These are phyloP conservation scores for Orchesellides sinensis DNA, from an alignment of 2,888 invertebrate species.

Conservation along the genomic window DNA sequence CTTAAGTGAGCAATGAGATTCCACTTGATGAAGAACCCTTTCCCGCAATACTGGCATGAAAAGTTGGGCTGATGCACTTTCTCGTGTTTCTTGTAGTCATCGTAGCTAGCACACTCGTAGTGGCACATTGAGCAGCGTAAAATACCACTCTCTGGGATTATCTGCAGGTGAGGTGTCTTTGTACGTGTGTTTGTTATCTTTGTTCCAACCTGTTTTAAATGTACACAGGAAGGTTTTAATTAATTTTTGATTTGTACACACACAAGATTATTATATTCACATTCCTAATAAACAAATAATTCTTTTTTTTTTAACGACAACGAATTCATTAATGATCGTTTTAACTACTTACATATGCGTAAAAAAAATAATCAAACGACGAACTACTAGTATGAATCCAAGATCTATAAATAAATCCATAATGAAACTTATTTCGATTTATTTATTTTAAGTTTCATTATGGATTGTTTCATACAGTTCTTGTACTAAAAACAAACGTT, in stretches of 20 bases:
- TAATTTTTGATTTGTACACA: no score
- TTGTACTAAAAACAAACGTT: conserved; percentile 7
- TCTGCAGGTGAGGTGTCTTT: conserved; percentile 74
- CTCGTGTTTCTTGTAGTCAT: conserved; percentile 75
- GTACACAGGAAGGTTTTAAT: no score
- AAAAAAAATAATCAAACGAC: no score
- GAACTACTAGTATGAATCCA: no score
- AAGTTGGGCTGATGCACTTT: conserved; percentile 75
- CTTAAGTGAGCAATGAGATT: conserved; percentile 74
- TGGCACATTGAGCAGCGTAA: conserved; percentile 75
- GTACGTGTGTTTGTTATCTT: conserved; percentile 75
- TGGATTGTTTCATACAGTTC: no score
- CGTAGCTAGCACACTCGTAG: conserved; percentile 74
- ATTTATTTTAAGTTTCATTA: no score
- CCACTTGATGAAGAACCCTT: conserved; percentile 75
- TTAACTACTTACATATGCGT: no score
- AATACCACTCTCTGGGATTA: conserved; percentile 74
- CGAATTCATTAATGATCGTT: no score
- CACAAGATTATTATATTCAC: no score
- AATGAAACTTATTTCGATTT: no score
- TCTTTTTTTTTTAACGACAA: no score
- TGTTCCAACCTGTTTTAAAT: conserved; percentile 73
- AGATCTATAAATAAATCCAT: no score
- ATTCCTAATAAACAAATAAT: conserved; percentile 4
- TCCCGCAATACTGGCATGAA: conserved; percentile 74